Evolutionary conservation across 1,140 invertebrate genomes (phyloP), one percentile per base, ranked within the genome.

Genomic region (Adoxophyes honmai): DNA sequence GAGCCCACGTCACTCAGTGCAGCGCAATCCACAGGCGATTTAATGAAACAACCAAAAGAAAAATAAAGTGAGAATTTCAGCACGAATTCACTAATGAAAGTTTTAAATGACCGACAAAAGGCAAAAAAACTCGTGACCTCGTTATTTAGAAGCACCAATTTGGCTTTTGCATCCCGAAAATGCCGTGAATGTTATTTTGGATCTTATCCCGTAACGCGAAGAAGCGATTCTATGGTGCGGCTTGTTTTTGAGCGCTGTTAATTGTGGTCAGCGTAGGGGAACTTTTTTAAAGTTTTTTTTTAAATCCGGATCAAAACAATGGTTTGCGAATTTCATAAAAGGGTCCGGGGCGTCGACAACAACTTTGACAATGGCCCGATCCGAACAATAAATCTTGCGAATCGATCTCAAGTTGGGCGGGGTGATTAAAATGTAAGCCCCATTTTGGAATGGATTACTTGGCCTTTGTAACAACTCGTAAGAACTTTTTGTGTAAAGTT

Each of bases 21-120:
- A 11, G 16, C 15, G 39, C 42, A 48, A 48, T 48, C 21, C 42
- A 21, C 21, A 21, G 16, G 42, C 69, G 62, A 69, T 67, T 73
- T 70, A 75, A 70, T 73, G 73, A 70, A 72, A 79, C 67, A 77
- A 72, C 57, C 69, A 68, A 54, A 75, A 74, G 68, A 68, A 76
- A 75, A 75, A 79, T 70, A 70, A 74, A 74, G 69, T 71, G 70
- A 59, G 70, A 69, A 69, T 72, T 71, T 73, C 66, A 66, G 66
- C 68, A 63, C 73, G 78, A 81, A 82, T 80, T 85, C 81, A 78
- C 79, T 82, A 85, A 85, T 82, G 79, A 83, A 85, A 85, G 75
- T 82, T 85, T 81, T 75, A 83, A 85, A 85, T 81, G 78, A 77
- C 76, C 76, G 73, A 68, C 78, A 65, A 81, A 79, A 83, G 60